These are phyloP conservation scores for Isurus oxyrinchus DNA, from an alignment of 2,113 vertebrate genomes.

Conservation along the genomic window DNA sequence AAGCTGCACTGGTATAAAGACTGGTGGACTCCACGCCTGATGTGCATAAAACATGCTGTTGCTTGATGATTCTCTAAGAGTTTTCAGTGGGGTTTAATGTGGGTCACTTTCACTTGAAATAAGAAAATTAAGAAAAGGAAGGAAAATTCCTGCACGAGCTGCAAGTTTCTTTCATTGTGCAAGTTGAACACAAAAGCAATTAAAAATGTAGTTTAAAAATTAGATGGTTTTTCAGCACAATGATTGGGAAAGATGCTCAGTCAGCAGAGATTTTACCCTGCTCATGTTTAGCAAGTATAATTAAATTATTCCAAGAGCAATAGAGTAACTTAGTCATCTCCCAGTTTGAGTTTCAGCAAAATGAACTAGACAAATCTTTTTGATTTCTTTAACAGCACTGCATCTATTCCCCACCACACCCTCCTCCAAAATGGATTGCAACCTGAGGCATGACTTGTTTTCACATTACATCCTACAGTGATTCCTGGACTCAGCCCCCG, in stretches of 20 bases:
- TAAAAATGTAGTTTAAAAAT: no score
- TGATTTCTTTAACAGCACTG: background rate
- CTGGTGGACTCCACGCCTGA: no score
- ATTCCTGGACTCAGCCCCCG: background rate
- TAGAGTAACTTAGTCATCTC: background rate
- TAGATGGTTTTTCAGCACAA: background rate
- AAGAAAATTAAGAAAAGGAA: background rate
- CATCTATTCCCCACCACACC: background rate
- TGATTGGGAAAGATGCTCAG: background rate
- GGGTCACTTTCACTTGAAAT: background rate
- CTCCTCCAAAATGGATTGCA: background rate
- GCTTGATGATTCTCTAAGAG: no score
- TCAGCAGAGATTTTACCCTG: background rate
- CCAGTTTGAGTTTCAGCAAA: background rate
- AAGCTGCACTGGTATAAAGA: background rate
- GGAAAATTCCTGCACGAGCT: background rate
- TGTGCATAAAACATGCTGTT: no score
- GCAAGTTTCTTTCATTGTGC: background rate
- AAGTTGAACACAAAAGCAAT: background rate
- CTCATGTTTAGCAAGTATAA: background rate
- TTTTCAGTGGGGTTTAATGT: background rate
- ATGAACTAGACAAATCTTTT: background rate
- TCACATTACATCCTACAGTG: background rate
- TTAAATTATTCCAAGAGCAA: background rate
- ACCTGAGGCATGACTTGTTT: background rate